Conservation (phyloP, 1,140 invertebrate genomes). For the Epicauta chinensis region DNA sequence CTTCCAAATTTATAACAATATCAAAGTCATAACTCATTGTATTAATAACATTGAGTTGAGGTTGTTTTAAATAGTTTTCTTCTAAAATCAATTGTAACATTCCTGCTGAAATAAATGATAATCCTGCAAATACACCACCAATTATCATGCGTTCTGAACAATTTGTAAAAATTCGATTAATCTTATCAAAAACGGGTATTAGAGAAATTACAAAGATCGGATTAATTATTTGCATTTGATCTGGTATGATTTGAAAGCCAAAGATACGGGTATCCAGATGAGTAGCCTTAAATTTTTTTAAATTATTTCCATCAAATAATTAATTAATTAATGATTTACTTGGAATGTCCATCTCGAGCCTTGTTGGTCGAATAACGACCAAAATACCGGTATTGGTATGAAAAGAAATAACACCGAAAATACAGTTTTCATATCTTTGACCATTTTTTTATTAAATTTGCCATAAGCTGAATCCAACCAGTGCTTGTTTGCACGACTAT, state of each 20-base stretch:
- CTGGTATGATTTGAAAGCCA: constrained; percentile 49
- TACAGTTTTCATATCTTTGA: constrained; percentile 51
- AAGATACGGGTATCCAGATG: constrained; percentile 56
- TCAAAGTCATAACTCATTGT: constrained; percentile 35
- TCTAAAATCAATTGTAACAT: constrained; percentile 35
- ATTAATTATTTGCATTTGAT: constrained; percentile 64
- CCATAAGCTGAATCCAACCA: constrained; percentile 63
- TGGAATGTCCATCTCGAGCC: constrained; percentile 67
- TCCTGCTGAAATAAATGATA: constrained; percentile 49
- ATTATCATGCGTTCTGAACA: constrained; percentile 59
- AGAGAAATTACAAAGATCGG: constrained; percentile 58
- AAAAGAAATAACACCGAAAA: constrained; percentile 49
- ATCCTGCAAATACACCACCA: constrained; percentile 58
- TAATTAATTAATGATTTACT: constrained; percentile 38
- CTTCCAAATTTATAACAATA: constrained; percentile 20
- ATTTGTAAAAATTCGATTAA: constrained; percentile 38
- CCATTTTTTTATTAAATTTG: constrained; percentile 50
- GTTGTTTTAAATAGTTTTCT: constrained; percentile 32
- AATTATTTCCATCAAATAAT: constrained; percentile 1
- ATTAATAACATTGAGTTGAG: constrained; percentile 37
- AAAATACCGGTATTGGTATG: constrained; percentile 63
- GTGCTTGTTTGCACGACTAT: constrained; percentile 44
- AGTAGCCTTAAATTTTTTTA: constrained; percentile 51
- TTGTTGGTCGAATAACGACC: constrained; percentile 59
- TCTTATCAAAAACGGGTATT: constrained; percentile 58